Evolutionary conservation across 2,797 vertebrate species (phyloP), one percentile per base, ranked within the genome.

Genomic region (Chaenodraco wilsoni): DNA sequence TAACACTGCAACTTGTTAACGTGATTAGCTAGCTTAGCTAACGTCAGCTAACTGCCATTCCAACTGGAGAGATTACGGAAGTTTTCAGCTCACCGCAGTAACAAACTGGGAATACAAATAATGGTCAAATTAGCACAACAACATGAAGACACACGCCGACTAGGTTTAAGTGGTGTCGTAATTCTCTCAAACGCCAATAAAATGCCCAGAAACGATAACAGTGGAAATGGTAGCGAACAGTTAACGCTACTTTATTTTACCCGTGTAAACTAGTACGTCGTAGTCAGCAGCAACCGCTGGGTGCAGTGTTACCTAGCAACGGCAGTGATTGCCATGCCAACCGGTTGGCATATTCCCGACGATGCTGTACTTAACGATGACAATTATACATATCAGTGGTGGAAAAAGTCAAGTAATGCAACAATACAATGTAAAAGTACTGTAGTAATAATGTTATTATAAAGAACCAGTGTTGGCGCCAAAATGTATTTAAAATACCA

Each of bases 281-380:
- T 37, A 37, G 33, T 37, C 31, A 23, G 54, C 74, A 23, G 49
- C 74, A 17, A 46, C 44, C 23, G 21, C 48, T 33, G 15, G 48
- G 14, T 5, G 2, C 54, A 31, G 43, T 16, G 84, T 86, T 78
- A 27, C 82, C 61, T 72, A 81, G 84, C 78, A 78, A 83, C 84
- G 21, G 21, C 55, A 43, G 43, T 27, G 56, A 43, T 61, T 4
- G 21, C 37, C 11, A 49, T 4, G 50, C 11, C 11, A 27, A 14
- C 41, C 8, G n/a, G 19, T 46, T 40, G 27, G 17, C 23, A 5
- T 8, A 11, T 37, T 14, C 2, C 2, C 6, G 17, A 6, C 23
- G 5, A 19, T 19, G 31, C 21, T 6, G 1, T 12, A 51, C 12
- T 5, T 14, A 13, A 14, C 44, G 9, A 40, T 33, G 7, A 19